Base-by-base conservation (phyloP, 35 echinoderm and acorn worm genomes). In the Patiria miniata region DNA sequence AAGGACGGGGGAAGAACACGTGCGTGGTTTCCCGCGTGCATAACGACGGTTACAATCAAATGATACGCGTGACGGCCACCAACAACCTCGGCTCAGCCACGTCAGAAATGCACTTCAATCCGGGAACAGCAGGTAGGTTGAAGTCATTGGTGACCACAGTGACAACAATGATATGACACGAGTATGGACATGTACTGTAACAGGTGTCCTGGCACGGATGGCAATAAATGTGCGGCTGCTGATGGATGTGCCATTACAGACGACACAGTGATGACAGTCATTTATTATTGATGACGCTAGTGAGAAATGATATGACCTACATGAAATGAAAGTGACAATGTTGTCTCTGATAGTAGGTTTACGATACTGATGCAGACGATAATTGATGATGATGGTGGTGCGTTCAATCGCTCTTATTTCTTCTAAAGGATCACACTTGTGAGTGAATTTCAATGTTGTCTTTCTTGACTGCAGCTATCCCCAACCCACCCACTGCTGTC, bases 81-180 rank as follows among this genome's bases (percentile, higher is more conserved):
- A 84, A 84, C 38, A 21, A 26, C 10, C 55, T 84, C 1, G 82
- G 82, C 2, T 59, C 54, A 17, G 51, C 82, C 30, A 36, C 26
- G 38, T 33, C 51, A 37, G 82, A 84, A 61, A 84, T 84, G 16
- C 53, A 21, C 82, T 84, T 84, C 22, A 84, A 84, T 28, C 54
- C 82, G 10, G 82, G 33, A 59, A 19, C 57, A 14, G 51, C 53
- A 50, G 51, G 78, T 81, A 81, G 51, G 78, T 78, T 69, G n/a
- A 18, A 8, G 61, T n/a, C 42, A 47, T 47, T 47, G 42, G 12
- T 47, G 42, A 47, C 42, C n/a, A n/a, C n/a, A n/a, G n/a, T n/a
- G n/a, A n/a, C n/a, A n/a, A n/a, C n/a, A n/a, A n/a, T n/a, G n/a
- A n/a, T n/a, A n/a, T n/a, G n/a, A n/a, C n/a, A n/a, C n/a, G n/a